Base-by-base conservation (phyloP, 2,113 vertebrate genomes). In the Oncorhynchus mykiss region DNA sequence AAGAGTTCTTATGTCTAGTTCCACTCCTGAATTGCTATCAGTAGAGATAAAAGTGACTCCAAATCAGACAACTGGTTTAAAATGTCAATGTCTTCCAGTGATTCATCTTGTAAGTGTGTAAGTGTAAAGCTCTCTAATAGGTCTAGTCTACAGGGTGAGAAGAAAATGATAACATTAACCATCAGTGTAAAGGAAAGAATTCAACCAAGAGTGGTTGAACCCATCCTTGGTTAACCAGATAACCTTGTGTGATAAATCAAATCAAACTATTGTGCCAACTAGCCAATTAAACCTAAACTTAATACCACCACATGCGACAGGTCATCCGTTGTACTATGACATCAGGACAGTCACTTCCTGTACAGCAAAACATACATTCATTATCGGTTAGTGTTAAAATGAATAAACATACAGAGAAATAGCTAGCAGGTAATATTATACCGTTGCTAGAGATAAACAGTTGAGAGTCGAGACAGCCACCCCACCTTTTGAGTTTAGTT, bases 321-420 rank as follows among this genome's bases (percentile, higher is more conserved):
- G 57, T 76, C 67, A 76, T 87, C 90, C 86, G 86, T 85, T 90
- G 87, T 80, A 87, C 88, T 85, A 83, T 73, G 82, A 89, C 86
- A 85, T 83, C 71, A 82, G 84, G 82, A 92, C 89, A 92, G 91
- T 92, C 90, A 90, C 89, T 87, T 90, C 86, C 88, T 91, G 90
- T 91, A 91, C 88, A 92, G 88, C 88, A 92, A 92, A 93, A 88
- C 91, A 91, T 93, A 94, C 93, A 94, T 93, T 94, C 93, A 92
- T 88, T 90, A 93, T 94, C 92, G 92, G 92, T 93, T 93, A 90
- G 91, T 87, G 87, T 91, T 73, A 85, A 90, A 90, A 89, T 80
- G 12, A 92, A 80, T 74, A 87, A 83, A 88, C 82, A 82, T 66
- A 90, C 80, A 87, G 82, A 88, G 77, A 88, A 80, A 79, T 88